These are phyloP conservation scores for Meta bourneti DNA, from an alignment of 2,888 invertebrate species.

Conservation along the genomic window DNA sequence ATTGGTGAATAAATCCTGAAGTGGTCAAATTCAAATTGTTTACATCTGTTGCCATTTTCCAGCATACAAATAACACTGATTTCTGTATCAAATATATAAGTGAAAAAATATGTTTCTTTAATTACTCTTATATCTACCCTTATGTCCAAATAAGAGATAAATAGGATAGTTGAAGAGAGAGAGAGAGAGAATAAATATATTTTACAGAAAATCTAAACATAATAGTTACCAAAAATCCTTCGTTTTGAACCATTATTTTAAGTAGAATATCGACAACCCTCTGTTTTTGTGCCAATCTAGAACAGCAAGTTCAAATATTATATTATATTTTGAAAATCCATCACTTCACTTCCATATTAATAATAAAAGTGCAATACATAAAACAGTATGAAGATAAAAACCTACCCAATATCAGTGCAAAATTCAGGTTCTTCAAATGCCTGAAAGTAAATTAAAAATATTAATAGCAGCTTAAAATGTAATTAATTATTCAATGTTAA, in stretches of 20 bases:
- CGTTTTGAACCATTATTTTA: conserved; percentile 86
- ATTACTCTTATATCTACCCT: no score
- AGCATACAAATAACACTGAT: no score
- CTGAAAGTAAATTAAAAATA: conserved; percentile 78
- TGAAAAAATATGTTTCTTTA: no score
- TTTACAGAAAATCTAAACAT: no score
- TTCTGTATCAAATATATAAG: no score
- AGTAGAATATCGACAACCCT: conserved; percentile 89
- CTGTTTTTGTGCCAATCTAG: conserved; percentile 84
- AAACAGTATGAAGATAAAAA: conserved; percentile 13
- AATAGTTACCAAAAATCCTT: conserved; percentile 85
- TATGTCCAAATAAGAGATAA: no score
- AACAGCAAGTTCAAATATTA: conserved; percentile 2
- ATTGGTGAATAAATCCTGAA: no score
- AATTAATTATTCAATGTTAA: background rate
- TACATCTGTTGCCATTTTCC: no score
- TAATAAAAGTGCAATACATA: background rate
- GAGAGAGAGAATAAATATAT: no score
- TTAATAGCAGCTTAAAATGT: background rate
- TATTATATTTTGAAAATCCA: background rate
- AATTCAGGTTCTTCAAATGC: conserved; percentile 92
- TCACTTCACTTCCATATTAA: background rate
- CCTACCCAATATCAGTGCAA: conserved; percentile 84
- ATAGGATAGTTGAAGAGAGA: no score
- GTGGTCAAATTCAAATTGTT: no score